phyloP scores from a whole-genome alignment of 2,888 invertebrate genomes.

The Linyphia triangularis region DNA sequence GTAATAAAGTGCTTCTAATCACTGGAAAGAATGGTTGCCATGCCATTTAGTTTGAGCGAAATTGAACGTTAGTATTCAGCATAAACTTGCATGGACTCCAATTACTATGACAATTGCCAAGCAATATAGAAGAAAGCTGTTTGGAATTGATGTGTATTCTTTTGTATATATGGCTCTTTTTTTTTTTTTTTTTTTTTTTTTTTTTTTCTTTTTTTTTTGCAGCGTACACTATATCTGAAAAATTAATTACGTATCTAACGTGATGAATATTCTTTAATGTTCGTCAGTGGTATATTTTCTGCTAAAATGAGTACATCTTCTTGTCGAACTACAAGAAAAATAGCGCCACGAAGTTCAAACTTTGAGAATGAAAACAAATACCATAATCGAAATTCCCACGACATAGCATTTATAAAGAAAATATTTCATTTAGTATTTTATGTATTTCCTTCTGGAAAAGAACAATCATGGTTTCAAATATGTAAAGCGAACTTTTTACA shows the following conservation, averaged over 20 bases:
- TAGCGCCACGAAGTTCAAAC: background rate
- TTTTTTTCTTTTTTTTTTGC: too few species aligned
- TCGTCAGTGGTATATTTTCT: background rate
- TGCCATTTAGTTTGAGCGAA: too few species aligned
- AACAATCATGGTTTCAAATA: background rate
- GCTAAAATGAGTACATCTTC: background rate
- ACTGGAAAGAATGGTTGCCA: too few species aligned
- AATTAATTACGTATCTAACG: too few species aligned
- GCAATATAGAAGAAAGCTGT: background rate
- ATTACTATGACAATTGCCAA: too few species aligned
- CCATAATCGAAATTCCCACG: background rate
- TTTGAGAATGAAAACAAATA: background rate
- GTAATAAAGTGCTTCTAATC: too few species aligned
- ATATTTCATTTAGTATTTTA: slow-evolving; percentile 3
- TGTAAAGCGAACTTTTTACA: background rate
- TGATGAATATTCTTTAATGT: too few species aligned
- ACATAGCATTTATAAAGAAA: slow-evolving; percentile 23
- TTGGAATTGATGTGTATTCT: background rate
- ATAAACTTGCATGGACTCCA: too few species aligned
- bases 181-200: too few species aligned
- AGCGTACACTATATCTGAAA: too few species aligned
- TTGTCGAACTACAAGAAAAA: background rate
- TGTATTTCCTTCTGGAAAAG: background rate
- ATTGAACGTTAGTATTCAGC: too few species aligned
- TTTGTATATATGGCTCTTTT: background rate